These are phyloP conservation scores for Anastrepha ludens DNA, from an alignment of 1,140 invertebrate genomes.

Conservation along the genomic window DNA sequence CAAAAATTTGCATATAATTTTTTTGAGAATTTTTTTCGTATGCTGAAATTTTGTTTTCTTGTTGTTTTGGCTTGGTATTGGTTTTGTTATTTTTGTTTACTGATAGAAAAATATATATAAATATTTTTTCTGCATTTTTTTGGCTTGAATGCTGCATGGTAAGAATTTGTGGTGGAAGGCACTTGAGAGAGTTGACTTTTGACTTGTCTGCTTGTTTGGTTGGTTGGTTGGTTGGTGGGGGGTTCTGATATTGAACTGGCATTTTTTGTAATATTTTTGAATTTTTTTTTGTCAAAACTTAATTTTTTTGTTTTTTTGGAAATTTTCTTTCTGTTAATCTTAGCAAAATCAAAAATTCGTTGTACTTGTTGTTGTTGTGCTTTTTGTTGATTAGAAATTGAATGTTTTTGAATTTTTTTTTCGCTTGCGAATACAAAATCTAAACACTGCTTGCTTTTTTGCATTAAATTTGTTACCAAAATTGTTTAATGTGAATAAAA, in stretches of 20 bases:
- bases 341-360: conserved; percentile 49
- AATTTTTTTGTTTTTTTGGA: background rate
- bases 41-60: background rate
- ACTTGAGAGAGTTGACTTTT: conserved; percentile 51
- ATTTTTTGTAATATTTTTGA: background rate
- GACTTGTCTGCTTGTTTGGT: conserved; percentile 47
- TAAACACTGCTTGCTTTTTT: conserved; percentile 23
- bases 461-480: background rate
- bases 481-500: conserved; percentile 22
- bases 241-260: conserved; percentile 20
- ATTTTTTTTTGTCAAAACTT: background rate
- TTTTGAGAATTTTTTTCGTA: conserved; percentile 54
- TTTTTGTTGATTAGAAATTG: conserved; percentile 32
- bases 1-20: conserved; percentile 65
- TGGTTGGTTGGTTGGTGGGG: conserved; percentile 29
- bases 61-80: conserved; percentile 22
- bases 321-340: background rate
- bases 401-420: conserved; percentile 51
- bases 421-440: conserved; percentile 27
- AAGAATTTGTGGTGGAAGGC: conserved; percentile 45
- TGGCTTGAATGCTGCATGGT: conserved; percentile 16
- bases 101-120: background rate
- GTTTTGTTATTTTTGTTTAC: conserved; percentile 11
- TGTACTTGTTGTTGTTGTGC: conserved; percentile 45
- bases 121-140: background rate